These are phyloP conservation scores for Psittacara wagleri DNA, from an alignment of 2,113 vertebrate species.

Conservation along the genomic window DNA sequence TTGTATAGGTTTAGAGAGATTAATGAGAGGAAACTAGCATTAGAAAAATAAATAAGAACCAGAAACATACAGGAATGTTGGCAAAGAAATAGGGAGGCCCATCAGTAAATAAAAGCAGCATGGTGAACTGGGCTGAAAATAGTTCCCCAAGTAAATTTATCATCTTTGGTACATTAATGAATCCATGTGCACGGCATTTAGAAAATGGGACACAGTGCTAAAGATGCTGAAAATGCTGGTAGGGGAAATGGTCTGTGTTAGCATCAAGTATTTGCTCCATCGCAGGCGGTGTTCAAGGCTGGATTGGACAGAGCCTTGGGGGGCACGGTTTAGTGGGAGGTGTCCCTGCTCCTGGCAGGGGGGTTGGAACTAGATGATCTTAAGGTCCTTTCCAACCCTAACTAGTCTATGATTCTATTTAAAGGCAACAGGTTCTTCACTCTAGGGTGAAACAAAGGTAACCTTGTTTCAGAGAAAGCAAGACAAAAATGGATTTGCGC, in stretches of 20 bases:
- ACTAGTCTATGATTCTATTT: neutral
- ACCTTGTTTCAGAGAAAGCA: neutral
- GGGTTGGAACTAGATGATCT: no score
- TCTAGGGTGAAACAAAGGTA: neutral
- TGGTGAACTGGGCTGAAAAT: constrained; percentile 22
- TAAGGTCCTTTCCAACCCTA: no score
- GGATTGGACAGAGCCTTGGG: no score
- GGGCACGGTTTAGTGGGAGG: no score
- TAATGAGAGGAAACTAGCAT: constrained; percentile 27
- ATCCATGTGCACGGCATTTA: neutral
- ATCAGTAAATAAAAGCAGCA: constrained; percentile 16
- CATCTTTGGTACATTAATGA: constrained; percentile 3
- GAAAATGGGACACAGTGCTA: neutral
- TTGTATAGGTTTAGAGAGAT: constrained; percentile 7
- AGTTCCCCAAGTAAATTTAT: constrained; percentile 36
- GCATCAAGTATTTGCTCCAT: neutral
- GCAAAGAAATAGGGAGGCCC: constrained; percentile 9
- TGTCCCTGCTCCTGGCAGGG: no score
- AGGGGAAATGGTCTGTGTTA: neutral
- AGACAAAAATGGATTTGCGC: neutral
- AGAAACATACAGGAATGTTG: constrained; percentile 32
- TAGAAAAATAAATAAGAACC: constrained; percentile 42
- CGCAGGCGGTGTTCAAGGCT: no score
- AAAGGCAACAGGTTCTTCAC: neutral
- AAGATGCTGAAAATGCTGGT: neutral